phyloP scores from a whole-genome alignment of 2,797 vertebrate genomes.

The Dendrocincla tyrannina region DNA sequence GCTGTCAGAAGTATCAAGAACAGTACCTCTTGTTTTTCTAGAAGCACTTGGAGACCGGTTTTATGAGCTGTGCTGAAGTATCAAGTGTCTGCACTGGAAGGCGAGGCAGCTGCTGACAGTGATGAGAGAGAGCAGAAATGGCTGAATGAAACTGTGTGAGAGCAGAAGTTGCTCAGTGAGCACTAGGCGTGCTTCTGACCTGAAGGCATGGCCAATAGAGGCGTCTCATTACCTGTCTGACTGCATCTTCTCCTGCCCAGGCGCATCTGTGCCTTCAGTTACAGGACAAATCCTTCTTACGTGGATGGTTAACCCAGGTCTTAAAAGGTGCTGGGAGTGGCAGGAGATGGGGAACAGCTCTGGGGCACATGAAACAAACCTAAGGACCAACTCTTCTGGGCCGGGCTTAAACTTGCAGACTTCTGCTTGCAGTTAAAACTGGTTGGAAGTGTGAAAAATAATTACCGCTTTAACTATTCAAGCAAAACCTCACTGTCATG shows the following conservation, averaged over 20 bases:
- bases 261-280: background rate
- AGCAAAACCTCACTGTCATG: background rate
- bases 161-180: background rate
- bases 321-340: background rate
- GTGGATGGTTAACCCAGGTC: background rate
- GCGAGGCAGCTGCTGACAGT: background rate
- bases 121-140: background rate
- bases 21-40: background rate
- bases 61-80: background rate
- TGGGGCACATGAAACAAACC: background rate
- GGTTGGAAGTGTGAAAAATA: background rate
- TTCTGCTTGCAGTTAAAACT: background rate
- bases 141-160: background rate
- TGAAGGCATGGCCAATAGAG: background rate
- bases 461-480: background rate
- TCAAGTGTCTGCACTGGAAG: background rate
- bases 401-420: background rate
- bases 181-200: background rate
- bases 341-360: background rate
- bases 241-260: background rate
- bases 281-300: background rate
- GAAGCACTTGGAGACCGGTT: background rate
- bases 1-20: background rate
- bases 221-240: background rate
- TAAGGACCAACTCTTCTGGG: background rate